phyloP scores from a whole-genome alignment of 1,140 invertebrate species.

The Sesamia nonagrioides region DNA sequence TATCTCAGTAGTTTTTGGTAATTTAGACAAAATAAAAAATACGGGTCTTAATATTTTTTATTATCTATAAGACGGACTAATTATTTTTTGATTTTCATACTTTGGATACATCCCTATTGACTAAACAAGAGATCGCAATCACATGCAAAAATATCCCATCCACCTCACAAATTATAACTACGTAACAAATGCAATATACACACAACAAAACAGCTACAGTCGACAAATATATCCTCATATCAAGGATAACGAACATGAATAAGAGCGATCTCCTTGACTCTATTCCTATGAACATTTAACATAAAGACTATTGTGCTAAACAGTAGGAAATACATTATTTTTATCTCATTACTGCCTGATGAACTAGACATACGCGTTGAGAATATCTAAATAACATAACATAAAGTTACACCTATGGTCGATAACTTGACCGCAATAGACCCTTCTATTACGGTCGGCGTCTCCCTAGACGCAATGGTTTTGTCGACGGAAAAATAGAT shows the following conservation, averaged over 20 bases:
- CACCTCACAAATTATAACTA: neutral
- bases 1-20: no score
- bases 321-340: neutral
- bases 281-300: conserved; percentile 4
- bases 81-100: no score
- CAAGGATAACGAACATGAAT: conserved; percentile 19
- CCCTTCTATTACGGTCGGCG: no score
- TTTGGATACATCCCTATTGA: no score
- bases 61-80: no score
- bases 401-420: no score
- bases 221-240: neutral
- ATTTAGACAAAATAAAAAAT: no score
- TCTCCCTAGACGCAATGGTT: no score
- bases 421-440: no score
- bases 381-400: neutral
- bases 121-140: neutral
- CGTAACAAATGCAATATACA: neutral
- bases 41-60: no score
- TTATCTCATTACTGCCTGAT: neutral
- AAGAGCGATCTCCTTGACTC: conserved; percentile 19
- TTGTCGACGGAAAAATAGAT: no score
- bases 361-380: neutral
- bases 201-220: conserved; percentile 17
- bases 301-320: neutral
- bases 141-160: conserved; percentile 11